Percentiles rank a stretch among this genome's conserved stretches.
These are phyloP conservation scores for Apostichopus leukothele DNA, from an alignment of 53 echinoderm and acorn worm genomes.

Conservation along the genomic window DNA sequence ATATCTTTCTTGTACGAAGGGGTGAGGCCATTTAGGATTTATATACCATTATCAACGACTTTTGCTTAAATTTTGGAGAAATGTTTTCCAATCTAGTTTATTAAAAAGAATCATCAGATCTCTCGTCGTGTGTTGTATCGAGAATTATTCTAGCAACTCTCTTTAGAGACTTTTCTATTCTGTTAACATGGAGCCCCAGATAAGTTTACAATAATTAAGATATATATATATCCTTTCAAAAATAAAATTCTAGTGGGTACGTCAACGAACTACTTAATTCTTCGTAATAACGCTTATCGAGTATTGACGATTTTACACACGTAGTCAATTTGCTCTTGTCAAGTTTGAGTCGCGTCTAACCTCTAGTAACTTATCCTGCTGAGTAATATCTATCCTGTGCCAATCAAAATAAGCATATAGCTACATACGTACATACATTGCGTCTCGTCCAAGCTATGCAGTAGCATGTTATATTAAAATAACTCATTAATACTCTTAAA, in stretches of 20 bases:
- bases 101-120: too few species aligned
- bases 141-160: not conserved
- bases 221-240: not conserved
- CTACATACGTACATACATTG: slow-evolving; percentile 48
- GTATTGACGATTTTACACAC: not conserved
- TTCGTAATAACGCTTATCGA: not conserved
- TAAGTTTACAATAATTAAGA: not conserved
- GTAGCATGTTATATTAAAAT: too few species aligned
- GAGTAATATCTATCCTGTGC: not conserved
- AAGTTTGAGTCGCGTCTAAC: not conserved
- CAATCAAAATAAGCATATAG: not conserved
- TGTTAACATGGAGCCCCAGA: not conserved
- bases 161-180: slow-evolving; percentile 8
- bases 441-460: not conserved
- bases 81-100: too few species aligned
- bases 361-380: slow-evolving; percentile 10
- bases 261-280: not conserved
- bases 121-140: not conserved
- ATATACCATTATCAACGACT: too few species aligned
- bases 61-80: too few species aligned
- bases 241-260: not conserved
- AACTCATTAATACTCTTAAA: not conserved
- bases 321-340: not conserved
- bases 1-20: slow-evolving; percentile 5
- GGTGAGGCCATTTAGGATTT: not conserved